Percentiles rank a stretch among this genome's conserved stretches.
phyloP scores from a whole-genome alignment of 2,888 invertebrate species.

The Cataglyphis altisquamis region DNA sequence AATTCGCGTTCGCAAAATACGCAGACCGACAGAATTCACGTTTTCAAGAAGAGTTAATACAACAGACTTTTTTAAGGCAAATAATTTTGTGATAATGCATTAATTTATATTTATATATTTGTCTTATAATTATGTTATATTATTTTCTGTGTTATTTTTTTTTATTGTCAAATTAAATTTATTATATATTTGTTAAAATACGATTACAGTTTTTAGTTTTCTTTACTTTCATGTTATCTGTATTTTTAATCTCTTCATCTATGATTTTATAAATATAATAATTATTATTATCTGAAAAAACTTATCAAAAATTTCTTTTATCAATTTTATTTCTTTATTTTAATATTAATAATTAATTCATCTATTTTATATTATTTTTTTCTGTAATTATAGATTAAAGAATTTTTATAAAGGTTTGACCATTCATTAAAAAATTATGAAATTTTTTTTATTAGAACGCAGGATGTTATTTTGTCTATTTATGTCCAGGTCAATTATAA shows the following conservation, averaged over 20 bases:
- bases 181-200: background rate
- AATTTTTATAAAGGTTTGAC: background rate
- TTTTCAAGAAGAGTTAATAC: background rate
- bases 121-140: background rate
- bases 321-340: background rate
- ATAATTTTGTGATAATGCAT: background rate
- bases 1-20: conserved; percentile 9
- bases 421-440: background rate
- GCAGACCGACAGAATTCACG: background rate
- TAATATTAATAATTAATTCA: background rate
- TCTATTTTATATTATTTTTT: background rate
- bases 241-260: background rate
- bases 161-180: background rate
- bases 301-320: background rate
- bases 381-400: background rate
- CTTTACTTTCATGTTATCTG: background rate
- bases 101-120: background rate
- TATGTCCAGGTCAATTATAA: background rate
- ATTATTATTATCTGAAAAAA: background rate
- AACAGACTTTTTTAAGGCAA: background rate
- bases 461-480: background rate
- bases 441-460: background rate
- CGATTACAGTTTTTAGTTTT: background rate
- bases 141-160: background rate
- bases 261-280: background rate